phyloP scores from a whole-genome alignment of 2,797 vertebrate genomes.

The Picus viridis region DNA sequence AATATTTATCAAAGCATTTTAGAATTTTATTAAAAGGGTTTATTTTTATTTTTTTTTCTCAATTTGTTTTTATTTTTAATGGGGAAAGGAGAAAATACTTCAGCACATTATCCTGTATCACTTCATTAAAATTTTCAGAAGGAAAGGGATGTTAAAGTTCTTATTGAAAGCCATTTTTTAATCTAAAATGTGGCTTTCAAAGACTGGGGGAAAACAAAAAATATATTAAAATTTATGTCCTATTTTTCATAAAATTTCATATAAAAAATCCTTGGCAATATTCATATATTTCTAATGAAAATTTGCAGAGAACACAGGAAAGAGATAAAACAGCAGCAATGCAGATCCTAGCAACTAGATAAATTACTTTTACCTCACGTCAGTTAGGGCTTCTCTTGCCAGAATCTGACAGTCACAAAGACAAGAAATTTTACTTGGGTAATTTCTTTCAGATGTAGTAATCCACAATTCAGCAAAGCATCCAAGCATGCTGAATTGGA shows the following conservation, averaged over 20 bases:
- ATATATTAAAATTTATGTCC: accelerated
- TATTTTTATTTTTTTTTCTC: neutral
- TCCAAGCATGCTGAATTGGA: neutral
- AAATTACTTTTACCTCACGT: neutral
- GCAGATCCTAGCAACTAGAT: too few relatives aligned
- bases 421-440: neutral
- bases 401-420: neutral
- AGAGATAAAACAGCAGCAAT: neutral
- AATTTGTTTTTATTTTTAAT: neutral
- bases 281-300: neutral
- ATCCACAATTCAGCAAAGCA: neutral
- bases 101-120: accelerated
- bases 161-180: neutral
- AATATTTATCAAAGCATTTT: neutral
- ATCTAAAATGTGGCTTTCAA: neutral
- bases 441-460: neutral
- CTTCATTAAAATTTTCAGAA: neutral
- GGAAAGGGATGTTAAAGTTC: neutral
- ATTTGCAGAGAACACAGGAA: neutral
- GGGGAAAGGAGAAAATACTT: neutral
- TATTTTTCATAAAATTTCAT: neutral
- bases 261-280: neutral
- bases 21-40: neutral
- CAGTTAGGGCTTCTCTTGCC: neutral
- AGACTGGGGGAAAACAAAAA: neutral